phyloP scores from a whole-genome alignment of 2,797 vertebrate species.

The Adrianichthys oophorus region DNA sequence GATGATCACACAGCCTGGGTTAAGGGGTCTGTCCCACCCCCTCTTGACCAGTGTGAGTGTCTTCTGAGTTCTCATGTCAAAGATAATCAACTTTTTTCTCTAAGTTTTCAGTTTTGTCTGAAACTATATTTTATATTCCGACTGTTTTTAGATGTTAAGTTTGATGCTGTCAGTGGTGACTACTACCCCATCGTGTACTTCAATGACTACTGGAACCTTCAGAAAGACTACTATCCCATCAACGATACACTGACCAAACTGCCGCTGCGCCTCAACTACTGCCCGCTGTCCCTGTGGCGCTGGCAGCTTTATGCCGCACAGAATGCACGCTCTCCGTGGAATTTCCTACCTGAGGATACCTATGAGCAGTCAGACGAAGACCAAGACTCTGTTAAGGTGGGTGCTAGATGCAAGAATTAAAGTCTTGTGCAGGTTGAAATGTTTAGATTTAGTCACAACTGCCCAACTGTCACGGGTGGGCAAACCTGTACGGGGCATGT shows the following conservation, averaged over 20 bases:
- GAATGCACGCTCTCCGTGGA: slow-evolving; percentile 91
- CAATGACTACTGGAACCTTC: slow-evolving; percentile 99
- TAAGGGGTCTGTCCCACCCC: slow-evolving; percentile 92
- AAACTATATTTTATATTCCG: not conserved
- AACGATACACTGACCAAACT: slow-evolving; percentile 84
- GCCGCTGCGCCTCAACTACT: slow-evolving; percentile 87
- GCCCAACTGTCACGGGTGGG: too few species aligned
- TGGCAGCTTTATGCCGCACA: slow-evolving; percentile 97
- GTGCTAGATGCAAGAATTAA: not conserved
- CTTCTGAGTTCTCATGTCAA: not conserved
- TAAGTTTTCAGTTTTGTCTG: not conserved
- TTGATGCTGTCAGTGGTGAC: slow-evolving; percentile 92
- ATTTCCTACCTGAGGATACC: slow-evolving; percentile 91
- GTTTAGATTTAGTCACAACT: too few species aligned
- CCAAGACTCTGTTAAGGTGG: slow-evolving; percentile 95
- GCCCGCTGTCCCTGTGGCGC: slow-evolving; percentile 92
- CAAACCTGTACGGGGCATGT: too few species aligned
- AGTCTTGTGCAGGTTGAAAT: too few species aligned
- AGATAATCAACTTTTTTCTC: not conserved
- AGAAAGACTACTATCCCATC: slow-evolving; percentile 93
- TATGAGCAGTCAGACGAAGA: slow-evolving; percentile 96
- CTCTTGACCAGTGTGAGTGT: slow-evolving; percentile 91
- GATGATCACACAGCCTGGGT: slow-evolving; percentile 98
- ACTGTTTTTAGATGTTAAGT: slow-evolving; percentile 86
- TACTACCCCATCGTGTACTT: slow-evolving; percentile 97